phyloP scores from a whole-genome alignment of 2,888 invertebrate genomes.

The Rapana venosa region DNA sequence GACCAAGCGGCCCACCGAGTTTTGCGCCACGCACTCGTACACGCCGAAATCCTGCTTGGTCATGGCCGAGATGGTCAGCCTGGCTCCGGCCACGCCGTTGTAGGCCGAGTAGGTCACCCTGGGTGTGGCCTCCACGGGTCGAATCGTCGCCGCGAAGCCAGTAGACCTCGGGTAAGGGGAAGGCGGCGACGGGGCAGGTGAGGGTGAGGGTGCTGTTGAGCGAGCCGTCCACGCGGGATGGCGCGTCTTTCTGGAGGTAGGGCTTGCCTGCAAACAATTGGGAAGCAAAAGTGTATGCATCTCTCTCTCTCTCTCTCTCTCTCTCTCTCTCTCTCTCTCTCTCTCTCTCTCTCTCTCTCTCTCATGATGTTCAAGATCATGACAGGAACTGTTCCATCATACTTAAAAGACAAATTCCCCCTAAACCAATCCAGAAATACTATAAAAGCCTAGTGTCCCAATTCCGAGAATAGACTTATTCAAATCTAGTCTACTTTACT shows the following conservation, averaged over 20 bases:
- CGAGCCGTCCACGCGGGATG: slow-evolving; percentile 6
- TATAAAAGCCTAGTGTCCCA: too few species aligned
- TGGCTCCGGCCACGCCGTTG: slow-evolving; percentile 51
- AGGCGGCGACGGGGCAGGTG: slow-evolving; percentile 85
- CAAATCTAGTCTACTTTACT: too few species aligned
- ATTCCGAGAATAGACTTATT: too few species aligned
- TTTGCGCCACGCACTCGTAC: slow-evolving; percentile 47
- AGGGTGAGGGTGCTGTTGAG: slow-evolving; percentile 85
- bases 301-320: too few species aligned
- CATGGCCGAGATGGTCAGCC: slow-evolving; percentile 33
- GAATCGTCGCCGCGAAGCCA: slow-evolving; percentile 82
- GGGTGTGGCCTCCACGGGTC: slow-evolving; percentile 38
- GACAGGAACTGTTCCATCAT: too few species aligned
- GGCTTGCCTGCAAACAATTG: slow-evolving; percentile 46
- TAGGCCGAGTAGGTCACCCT: slow-evolving; percentile 51
- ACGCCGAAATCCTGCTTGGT: slow-evolving; percentile 37
- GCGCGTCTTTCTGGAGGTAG: slow-evolving; percentile 14
- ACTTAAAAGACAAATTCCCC: too few species aligned
- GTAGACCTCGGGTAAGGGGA: slow-evolving; percentile 83
- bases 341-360: too few species aligned
- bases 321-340: too few species aligned
- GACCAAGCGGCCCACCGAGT: slow-evolving; percentile 40
- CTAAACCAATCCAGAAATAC: too few species aligned
- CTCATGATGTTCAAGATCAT: too few species aligned
- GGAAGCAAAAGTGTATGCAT: too few species aligned